These are phyloP conservation scores for Porites rus DNA, from an alignment of 92 coral and sea anemone genomes.

Conservation along the genomic window DNA sequence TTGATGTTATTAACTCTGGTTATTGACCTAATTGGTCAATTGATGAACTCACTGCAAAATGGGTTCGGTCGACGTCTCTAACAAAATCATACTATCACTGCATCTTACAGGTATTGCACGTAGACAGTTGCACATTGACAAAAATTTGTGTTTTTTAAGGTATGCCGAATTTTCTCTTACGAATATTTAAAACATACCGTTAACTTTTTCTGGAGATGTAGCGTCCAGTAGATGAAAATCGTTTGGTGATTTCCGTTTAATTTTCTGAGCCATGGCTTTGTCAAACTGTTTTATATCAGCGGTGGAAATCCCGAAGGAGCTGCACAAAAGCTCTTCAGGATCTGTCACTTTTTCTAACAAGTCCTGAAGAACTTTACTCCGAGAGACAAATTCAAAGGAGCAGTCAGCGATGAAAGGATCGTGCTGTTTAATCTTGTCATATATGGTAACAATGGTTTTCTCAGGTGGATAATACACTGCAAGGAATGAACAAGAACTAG, in stretches of 20 bases:
- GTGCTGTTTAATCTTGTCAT: constrained; percentile 13
- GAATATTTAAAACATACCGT: not conserved
- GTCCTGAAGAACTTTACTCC: constrained; percentile 8
- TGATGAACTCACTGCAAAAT: too few species aligned
- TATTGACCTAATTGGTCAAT: too few species aligned
- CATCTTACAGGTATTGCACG: too few species aligned
- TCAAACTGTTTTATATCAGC: constrained; percentile 12
- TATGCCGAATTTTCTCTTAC: not conserved
- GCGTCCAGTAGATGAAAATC: constrained; percentile 6
- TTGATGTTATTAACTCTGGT: too few species aligned
- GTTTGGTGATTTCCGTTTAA: not conserved
- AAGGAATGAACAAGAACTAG: not conserved
- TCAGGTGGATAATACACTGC: constrained; percentile 32
- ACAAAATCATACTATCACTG: too few species aligned
- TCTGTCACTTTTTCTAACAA: constrained; percentile 7
- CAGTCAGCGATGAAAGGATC: constrained; percentile 12
- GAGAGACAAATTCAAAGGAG: constrained; percentile 19
- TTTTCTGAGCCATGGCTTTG: not conserved
- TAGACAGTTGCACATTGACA: too few species aligned
- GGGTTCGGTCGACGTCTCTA: too few species aligned
- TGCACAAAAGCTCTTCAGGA: constrained; percentile 13
- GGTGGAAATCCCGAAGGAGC: not conserved
- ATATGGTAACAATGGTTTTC: not conserved
- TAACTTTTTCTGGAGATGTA: not conserved
- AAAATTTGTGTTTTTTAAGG: too few species aligned